Base-by-base conservation (phyloP, 2,888 invertebrate genomes). In the Mythimna albipuncta region DNA sequence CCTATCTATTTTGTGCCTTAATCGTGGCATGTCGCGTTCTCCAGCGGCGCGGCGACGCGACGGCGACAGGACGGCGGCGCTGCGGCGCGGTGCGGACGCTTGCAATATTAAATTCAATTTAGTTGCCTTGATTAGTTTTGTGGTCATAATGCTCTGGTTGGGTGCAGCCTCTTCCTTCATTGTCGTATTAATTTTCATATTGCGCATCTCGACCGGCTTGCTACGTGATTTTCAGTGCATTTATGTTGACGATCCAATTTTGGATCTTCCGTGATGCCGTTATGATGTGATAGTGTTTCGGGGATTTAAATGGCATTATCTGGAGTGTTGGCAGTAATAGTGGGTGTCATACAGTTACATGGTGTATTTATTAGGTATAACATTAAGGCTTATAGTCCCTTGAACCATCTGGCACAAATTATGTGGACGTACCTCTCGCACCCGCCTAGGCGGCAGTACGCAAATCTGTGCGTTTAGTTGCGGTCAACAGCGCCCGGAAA, bases 21-120 rank as follows among this genome's bases (percentile, higher is more conserved):
- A 0, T 38, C 38, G 38, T 2, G 81, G 79, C 82, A 77, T 84
- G 85, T 88, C 85, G 83, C 74, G 66, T 67, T 69, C 87, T 69
- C 79, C 83, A 71, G 80, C 75, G 79, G 75, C 81, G 52, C 85
- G 80, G 54, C 68, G 61, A 6, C 72, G 13, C 44, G 44, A 3
- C 3, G 13, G 44, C 44, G 74, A 76, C 59, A 64, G 54, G 64
- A 68, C 63, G 67, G n/a, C 77, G 64, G 69, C 64, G 72, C 83
- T 88, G 88, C 50, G 55, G 32, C 57, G 32, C 32, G 26, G 55
- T 57, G 66, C 84, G 89, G 88, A 81, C 89, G 90, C 90, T 91
- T 86, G 92, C 92, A 93, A 94, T 93, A 94, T 94, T 93, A 93
- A 93, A 94, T 94, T 93, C 93, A 94, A 94, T 94, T 94, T 92